phyloP scores from a whole-genome alignment of 2,113 vertebrate species.

The Mobula hypostoma region DNA sequence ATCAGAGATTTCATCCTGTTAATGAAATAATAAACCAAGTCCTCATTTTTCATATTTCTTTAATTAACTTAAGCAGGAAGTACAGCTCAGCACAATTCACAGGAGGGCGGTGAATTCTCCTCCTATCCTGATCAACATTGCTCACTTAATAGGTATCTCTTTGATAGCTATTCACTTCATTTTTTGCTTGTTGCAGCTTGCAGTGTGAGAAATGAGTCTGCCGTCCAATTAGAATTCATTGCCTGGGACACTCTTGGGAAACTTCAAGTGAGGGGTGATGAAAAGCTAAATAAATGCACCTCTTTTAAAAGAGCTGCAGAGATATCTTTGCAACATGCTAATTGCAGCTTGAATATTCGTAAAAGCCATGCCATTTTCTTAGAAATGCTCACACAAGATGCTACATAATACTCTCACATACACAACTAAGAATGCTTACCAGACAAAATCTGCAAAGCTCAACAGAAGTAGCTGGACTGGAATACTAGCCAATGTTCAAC shows the following conservation, averaged over 20 bases:
- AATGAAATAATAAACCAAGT: background rate
- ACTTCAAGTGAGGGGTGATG: background rate
- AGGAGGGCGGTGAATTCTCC: background rate
- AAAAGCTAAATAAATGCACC: background rate
- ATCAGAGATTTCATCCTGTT: background rate
- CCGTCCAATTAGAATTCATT: background rate
- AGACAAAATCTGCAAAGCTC: background rate
- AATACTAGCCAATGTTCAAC: background rate
- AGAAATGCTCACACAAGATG: background rate
- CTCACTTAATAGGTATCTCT: background rate
- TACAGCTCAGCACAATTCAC: background rate
- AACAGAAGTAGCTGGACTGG: background rate
- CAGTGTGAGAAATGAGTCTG: background rate
- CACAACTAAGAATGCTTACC: background rate
- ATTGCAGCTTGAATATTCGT: constrained; percentile 10
- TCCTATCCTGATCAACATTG: background rate
- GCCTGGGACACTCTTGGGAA: too few species aligned
- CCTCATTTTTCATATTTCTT: background rate
- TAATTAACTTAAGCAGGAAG: background rate
- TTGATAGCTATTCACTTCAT: background rate
- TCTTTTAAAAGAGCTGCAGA: background rate
- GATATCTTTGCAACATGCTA: background rate
- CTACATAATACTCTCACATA: background rate
- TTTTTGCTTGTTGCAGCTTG: background rate
- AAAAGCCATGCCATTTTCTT: background rate